Conservation (phyloP, 2,888 invertebrate species). For the Eremobia ochroleuca region DNA sequence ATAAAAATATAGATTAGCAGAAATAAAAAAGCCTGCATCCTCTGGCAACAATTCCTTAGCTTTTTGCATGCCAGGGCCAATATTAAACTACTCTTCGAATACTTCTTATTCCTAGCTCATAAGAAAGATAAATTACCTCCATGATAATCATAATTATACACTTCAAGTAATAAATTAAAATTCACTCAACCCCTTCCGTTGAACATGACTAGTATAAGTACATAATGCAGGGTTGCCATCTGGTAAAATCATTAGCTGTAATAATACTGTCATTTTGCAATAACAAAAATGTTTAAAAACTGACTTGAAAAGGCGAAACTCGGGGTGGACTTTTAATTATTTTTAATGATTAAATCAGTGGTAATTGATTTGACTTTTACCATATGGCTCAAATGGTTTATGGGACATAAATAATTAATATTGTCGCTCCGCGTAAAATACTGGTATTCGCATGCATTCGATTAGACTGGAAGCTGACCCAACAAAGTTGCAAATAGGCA, state of each 20-base stretch:
- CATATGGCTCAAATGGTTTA: neutral
- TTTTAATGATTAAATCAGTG: neutral
- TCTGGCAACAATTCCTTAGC: neutral
- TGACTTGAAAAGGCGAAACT: neutral
- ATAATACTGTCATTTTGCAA: neutral
- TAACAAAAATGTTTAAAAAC: neutral
- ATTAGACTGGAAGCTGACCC: neutral
- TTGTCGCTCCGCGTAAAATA: neutral
- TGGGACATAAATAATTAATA: neutral
- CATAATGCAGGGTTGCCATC: constrained; percentile 42
- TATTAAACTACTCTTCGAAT: constrained; percentile 21
- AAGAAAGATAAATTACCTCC: constrained; percentile 56
- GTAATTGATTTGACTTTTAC: neutral
- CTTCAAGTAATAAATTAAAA: constrained; percentile 62
- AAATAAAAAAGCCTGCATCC: neutral
- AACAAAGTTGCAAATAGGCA: neutral
- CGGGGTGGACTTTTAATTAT: neutral
- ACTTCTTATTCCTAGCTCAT: constrained; percentile 34
- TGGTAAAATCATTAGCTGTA: constrained; percentile 34
- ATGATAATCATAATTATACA: constrained; percentile 57
- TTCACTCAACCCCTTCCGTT: constrained; percentile 56
- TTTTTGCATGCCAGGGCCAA: constrained; percentile 18
- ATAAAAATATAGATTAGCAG: neutral
- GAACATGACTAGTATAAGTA: constrained; percentile 49
- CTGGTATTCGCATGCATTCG: neutral